Evolutionary conservation across 2,797 vertebrate genomes (phyloP).

Genomic region (Schizothorax lantsangensis): DNA sequence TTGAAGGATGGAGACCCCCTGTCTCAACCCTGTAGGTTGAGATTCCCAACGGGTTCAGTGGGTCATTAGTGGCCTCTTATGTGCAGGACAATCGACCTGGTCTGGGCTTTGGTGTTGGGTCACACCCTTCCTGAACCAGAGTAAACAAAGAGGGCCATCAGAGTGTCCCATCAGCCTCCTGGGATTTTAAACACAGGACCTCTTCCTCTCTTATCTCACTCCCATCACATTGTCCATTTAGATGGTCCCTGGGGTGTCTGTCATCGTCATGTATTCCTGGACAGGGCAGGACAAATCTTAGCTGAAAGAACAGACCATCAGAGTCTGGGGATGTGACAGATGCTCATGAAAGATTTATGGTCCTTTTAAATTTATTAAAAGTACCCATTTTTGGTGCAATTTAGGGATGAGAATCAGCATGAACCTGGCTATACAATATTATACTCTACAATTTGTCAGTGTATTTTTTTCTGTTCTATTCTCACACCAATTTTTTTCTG

Average conservation of each 20-base stretch:
- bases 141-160: constrained; percentile 64
- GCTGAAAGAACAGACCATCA: constrained; percentile 29
- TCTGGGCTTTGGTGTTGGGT: constrained; percentile 44
- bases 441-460: neutral
- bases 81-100: constrained; percentile 33
- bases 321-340: constrained; percentile 28
- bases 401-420: neutral
- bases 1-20: constrained; percentile 39
- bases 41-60: constrained; percentile 32
- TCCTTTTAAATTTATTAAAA: constrained; percentile 52
- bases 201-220: constrained; percentile 43
- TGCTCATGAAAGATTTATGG: constrained; percentile 47
- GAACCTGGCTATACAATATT: neutral
- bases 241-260: constrained; percentile 40
- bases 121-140: constrained; percentile 63
- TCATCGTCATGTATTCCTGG: constrained; percentile 11
- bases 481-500: neutral
- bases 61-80: constrained; percentile 49
- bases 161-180: constrained; percentile 40
- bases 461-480: neutral
- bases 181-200: constrained; percentile 44
- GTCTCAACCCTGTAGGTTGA: constrained; percentile 33
- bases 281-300: constrained; percentile 36
- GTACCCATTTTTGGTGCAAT: constrained; percentile 9
- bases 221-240: constrained; percentile 42